Evolutionary conservation across 1,140 invertebrate species (phyloP).

Genomic region (Drosophila paulistorum): DNA sequence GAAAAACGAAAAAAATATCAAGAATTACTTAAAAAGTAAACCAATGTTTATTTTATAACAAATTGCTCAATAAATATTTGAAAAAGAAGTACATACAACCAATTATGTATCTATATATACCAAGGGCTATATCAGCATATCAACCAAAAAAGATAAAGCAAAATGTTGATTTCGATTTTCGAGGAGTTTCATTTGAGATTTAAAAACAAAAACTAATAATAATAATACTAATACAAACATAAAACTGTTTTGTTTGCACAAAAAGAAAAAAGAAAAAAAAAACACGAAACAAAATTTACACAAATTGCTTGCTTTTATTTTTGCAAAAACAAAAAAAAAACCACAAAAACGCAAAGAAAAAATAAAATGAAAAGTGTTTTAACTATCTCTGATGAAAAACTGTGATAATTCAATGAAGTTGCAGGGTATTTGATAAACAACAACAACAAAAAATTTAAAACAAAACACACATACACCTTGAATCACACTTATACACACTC

Average conservation of each 20-base stretch:
- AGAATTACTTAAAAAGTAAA: slow-evolving; percentile 69
- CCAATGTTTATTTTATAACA: slow-evolving; percentile 67
- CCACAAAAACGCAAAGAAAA: slow-evolving; percentile 40
- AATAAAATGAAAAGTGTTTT: slow-evolving; percentile 49
- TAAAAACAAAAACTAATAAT: slow-evolving; percentile 25
- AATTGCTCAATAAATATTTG: slow-evolving; percentile 45
- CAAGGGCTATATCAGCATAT: slow-evolving; percentile 12
- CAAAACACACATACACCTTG: slow-evolving; percentile 19
- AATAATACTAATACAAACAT: slow-evolving; percentile 18
- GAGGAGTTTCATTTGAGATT: slow-evolving; percentile 12
- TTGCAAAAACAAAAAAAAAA: slow-evolving; percentile 37
- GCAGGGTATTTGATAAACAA: slow-evolving; percentile 80
- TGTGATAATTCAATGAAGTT: slow-evolving; percentile 83
- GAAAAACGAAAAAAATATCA: slow-evolving; percentile 41
- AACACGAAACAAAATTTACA: slow-evolving; percentile 38
- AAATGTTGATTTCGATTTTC: slow-evolving; percentile 11
- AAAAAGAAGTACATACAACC: slow-evolving; percentile 3
- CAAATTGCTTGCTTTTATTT: slow-evolving; percentile 59
- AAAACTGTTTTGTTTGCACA: slow-evolving; percentile 43
- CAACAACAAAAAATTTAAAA: slow-evolving; percentile 26
- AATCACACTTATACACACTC: slow-evolving; percentile 9
- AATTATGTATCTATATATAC: slow-evolving; percentile 8
- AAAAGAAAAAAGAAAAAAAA: slow-evolving; percentile 15
- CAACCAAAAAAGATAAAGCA: slow-evolving; percentile 10
- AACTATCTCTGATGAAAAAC: slow-evolving; percentile 81